Conservation (phyloP, 2,888 invertebrate species). For the Merodon equestris region DNA sequence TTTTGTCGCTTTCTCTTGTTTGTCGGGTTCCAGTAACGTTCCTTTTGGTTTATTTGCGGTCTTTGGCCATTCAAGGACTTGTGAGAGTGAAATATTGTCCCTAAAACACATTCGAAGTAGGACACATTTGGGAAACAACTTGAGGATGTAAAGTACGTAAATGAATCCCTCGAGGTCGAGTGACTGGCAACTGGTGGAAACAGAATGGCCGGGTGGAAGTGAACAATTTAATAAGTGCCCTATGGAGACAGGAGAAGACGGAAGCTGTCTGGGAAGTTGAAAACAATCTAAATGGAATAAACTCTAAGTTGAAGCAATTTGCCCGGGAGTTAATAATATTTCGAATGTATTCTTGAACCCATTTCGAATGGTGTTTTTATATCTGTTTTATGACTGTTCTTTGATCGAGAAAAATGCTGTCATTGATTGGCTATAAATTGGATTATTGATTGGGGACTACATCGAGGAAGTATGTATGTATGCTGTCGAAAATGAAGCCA, state of each 20-base stretch:
- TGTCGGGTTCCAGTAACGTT: too few species aligned
- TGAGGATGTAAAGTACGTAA: not conserved
- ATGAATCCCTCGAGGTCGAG: conserved; percentile 19
- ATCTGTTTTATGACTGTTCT: conserved; percentile 16
- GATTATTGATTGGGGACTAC: too few species aligned
- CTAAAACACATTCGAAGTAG: too few species aligned
- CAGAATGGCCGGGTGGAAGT: not conserved
- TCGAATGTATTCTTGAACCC: not conserved
- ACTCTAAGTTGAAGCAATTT: conserved; percentile 1
- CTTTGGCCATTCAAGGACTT: too few species aligned
- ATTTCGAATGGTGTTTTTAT: not conserved
- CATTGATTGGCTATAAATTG: conserved; percentile 1
- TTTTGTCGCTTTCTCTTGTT: too few species aligned
- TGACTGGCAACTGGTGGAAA: too few species aligned
- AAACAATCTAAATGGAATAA: conserved; percentile 27
- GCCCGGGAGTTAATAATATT: conserved; percentile 1
- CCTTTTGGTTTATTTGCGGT: too few species aligned
- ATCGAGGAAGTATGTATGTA: too few species aligned
- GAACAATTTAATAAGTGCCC: conserved; percentile 20
- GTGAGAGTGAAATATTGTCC: too few species aligned
- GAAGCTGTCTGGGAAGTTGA: conserved; percentile 39
- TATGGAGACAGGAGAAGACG: conserved; percentile 16
- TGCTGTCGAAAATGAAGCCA: too few species aligned
- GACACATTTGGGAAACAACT: conserved; percentile 3
- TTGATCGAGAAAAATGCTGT: conserved; percentile 28